Conservation (phyloP, 2,797 vertebrate species). For the Sebastes itinus region DNA sequence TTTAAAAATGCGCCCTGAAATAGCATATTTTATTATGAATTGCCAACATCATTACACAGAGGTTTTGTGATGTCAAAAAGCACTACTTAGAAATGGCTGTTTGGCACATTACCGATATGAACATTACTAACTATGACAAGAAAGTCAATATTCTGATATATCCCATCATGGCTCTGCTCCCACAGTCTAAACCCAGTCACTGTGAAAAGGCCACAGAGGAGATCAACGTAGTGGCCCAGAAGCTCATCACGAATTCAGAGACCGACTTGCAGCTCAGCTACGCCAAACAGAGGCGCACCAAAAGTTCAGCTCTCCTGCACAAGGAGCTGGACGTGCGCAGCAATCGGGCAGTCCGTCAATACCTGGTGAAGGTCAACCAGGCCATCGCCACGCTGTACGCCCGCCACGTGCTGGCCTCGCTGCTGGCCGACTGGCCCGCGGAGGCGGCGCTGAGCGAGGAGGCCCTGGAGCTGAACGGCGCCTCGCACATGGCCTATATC, state of each 20-base stretch:
- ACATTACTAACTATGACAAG: background rate
- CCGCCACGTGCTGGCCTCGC: conserved; percentile 90
- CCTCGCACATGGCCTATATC: conserved; percentile 97
- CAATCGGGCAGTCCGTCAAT: conserved; percentile 91
- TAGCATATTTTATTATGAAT: background rate
- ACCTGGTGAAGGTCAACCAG: conserved; percentile 94
- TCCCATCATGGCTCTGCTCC: background rate
- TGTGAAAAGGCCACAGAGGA: conserved; percentile 94
- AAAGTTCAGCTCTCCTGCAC: conserved; percentile 93
- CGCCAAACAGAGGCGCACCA: conserved; percentile 94
- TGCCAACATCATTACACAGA: background rate
- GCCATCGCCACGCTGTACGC: conserved; percentile 95
- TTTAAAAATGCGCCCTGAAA: background rate
- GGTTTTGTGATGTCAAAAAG: background rate
- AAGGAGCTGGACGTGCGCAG: conserved; percentile 94
- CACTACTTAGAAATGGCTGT: background rate
- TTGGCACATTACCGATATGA: background rate
- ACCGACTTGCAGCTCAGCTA: conserved; percentile 95
- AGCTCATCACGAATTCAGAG: conserved; percentile 96
- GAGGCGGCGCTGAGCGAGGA: conserved; percentile 89
- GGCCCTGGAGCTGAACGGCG: conserved; percentile 91
- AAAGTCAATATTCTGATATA: background rate
- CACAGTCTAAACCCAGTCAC: conserved; percentile 89
- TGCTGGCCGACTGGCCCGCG: conserved; percentile 93
- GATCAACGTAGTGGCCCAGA: conserved; percentile 92